These are phyloP conservation scores for Gryon sp. DNA, from an alignment of 1,140 invertebrate genomes.

Conservation along the genomic window DNA sequence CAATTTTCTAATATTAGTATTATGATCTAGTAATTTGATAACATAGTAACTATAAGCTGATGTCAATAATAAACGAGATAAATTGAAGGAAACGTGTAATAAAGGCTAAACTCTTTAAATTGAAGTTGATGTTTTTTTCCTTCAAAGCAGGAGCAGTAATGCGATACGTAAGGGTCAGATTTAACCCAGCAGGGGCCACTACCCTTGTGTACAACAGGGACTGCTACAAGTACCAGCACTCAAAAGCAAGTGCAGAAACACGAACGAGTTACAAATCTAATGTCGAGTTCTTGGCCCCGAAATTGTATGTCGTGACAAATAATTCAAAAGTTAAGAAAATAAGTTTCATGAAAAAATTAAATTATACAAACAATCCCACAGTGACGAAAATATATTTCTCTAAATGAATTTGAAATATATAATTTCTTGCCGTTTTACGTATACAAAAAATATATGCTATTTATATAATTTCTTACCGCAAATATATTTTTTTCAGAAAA, in stretches of 20 bases:
- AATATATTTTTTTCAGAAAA: no score
- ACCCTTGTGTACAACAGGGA: constrained; percentile 54
- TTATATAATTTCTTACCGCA: no score
- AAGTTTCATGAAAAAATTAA: no score
- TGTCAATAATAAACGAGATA: constrained; percentile 57
- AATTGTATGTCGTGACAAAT: no score
- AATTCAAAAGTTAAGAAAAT: no score
- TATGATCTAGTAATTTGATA: constrained; percentile 50
- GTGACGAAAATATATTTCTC: no score
- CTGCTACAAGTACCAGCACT: constrained; percentile 50
- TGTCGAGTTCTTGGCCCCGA: constrained; percentile 13
- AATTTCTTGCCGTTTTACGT: no score
- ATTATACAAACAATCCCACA: no score
- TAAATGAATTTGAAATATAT: no score
- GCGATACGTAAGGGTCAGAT: constrained; percentile 62
- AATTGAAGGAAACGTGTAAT: constrained; percentile 45
- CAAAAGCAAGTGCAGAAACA: constrained; percentile 49
- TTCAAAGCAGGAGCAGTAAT: constrained; percentile 37
- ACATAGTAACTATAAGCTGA: constrained; percentile 42
- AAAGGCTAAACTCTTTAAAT: constrained; percentile 60
- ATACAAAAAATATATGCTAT: no score
- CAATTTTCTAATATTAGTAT: constrained; percentile 3
- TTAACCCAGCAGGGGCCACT: constrained; percentile 57
- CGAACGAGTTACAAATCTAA: constrained; percentile 50
- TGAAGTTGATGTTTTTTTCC: constrained; percentile 56